These are phyloP conservation scores for Blennius ocellaris DNA, from an alignment of 2,113 vertebrate species.

Conservation along the genomic window DNA sequence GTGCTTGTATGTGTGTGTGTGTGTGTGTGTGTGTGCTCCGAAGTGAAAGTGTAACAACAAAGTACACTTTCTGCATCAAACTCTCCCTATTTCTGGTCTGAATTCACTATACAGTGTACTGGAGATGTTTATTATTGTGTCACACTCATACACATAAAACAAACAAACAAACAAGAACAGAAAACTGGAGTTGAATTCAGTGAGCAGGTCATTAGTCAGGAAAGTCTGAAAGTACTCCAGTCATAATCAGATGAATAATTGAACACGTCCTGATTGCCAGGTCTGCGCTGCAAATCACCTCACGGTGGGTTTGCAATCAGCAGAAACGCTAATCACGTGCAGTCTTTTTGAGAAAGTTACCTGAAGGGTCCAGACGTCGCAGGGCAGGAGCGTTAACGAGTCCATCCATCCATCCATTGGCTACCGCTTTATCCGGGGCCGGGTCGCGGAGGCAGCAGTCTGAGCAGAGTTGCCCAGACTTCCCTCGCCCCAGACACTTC, in stretches of 20 bases:
- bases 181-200: too few relatives aligned
- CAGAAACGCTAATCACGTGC: conserved; percentile 26
- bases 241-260: conserved; percentile 10
- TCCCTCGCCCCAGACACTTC: too few relatives aligned
- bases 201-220: too few relatives aligned
- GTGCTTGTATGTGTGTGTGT: too few relatives aligned
- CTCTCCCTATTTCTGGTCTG: conserved; percentile 30
- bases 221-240: not conserved
- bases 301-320: conserved; percentile 42
- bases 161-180: too few relatives aligned
- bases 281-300: conserved; percentile 11
- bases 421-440: too few relatives aligned
- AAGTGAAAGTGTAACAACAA: conserved; percentile 31
- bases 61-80: conserved; percentile 27
- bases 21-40: too few relatives aligned
- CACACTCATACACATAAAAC: conserved; percentile 31
- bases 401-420: too few relatives aligned
- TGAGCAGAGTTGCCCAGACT: too few relatives aligned
- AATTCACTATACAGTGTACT: conserved; percentile 25
- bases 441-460: too few relatives aligned
- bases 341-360: conserved; percentile 3
- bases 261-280: conserved; percentile 31
- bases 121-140: conserved; percentile 63
- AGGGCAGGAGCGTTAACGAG: not conserved
- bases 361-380: not conserved